A percentile compares a stretch with the other conserved stretches of the same genome.
These are phyloP conservation scores for Drosophila rhopaloa DNA, from an alignment of 1,140 invertebrate genomes.

Conservation along the genomic window DNA sequence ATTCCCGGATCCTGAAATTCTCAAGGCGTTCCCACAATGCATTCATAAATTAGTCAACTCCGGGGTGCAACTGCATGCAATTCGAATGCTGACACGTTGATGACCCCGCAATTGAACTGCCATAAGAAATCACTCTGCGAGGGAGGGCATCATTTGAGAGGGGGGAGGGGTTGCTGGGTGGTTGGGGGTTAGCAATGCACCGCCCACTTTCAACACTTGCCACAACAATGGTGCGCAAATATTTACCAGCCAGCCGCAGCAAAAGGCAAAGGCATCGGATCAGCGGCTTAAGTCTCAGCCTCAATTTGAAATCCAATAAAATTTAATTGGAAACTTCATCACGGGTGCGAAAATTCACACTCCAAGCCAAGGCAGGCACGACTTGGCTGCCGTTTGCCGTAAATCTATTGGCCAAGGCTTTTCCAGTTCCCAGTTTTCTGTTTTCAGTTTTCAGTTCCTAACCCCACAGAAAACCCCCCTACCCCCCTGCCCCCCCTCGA, in stretches of 20 bases:
- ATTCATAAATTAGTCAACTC: slow-evolving; percentile 47
- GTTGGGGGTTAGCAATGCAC: slow-evolving; percentile 19
- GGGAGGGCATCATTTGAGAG: slow-evolving; percentile 38
- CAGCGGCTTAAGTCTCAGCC: slow-evolving; percentile 59
- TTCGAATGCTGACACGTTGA: slow-evolving; percentile 66
- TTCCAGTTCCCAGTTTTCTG: slow-evolving; percentile 23
- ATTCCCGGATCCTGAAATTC: slow-evolving; percentile 9
- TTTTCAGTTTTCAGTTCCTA: not conserved
- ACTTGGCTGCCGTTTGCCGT: slow-evolving; percentile 79
- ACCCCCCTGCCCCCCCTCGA: too few species aligned
- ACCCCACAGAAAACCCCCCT: not conserved
- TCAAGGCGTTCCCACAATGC: slow-evolving; percentile 48
- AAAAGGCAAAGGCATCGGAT: slow-evolving; percentile 53
- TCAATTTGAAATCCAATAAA: slow-evolving; percentile 84
- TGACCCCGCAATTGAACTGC: slow-evolving; percentile 76
- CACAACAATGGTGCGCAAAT: slow-evolving; percentile 79
- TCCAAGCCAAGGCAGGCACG: slow-evolving; percentile 67
- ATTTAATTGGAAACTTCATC: slow-evolving; percentile 84
- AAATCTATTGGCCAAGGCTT: slow-evolving; percentile 73
- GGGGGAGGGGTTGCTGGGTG: not conserved
- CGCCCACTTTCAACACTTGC: slow-evolving; percentile 83
- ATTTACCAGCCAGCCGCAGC: slow-evolving; percentile 62
- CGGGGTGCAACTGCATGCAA: slow-evolving; percentile 26
- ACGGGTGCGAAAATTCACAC: slow-evolving; percentile 84
- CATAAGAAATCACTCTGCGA: slow-evolving; percentile 77